Percentiles rank a stretch among this genome's conserved stretches.
phyloP scores from a whole-genome alignment of 2,888 invertebrate species.

The Drosophila affinis region DNA sequence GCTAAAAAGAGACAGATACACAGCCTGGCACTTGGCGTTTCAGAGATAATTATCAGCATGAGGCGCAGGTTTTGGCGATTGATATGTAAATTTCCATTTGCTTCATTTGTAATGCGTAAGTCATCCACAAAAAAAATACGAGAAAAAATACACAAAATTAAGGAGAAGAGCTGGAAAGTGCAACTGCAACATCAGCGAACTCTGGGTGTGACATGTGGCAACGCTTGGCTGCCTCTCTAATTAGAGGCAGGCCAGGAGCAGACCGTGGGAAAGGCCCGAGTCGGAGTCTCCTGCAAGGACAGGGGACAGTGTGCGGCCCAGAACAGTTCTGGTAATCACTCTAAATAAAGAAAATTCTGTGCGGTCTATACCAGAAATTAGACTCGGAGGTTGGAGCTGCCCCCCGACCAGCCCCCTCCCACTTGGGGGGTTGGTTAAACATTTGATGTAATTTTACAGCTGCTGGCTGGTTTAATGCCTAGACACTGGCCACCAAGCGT shows the following conservation, averaged over 20 bases:
- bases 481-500: constrained; percentile 51
- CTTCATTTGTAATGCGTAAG: constrained; percentile 65
- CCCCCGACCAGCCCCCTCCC: no score
- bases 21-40: constrained; percentile 12
- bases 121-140: constrained; percentile 38
- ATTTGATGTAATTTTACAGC: constrained; percentile 71
- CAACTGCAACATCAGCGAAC: constrained; percentile 14
- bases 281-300: constrained; percentile 18
- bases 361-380: constrained; percentile 44
- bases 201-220: constrained; percentile 62
- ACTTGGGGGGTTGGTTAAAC: constrained; percentile 38
- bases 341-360: not conserved
- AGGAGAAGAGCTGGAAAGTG: constrained; percentile 40
- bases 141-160: constrained; percentile 22
- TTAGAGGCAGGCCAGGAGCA: constrained; percentile 55
- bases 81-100: constrained; percentile 66
- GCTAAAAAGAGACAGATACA: constrained; percentile 9
- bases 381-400: not conserved
- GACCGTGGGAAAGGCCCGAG: constrained; percentile 60
- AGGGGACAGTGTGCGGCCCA: not conserved
- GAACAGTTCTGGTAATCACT: no score
- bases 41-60: constrained; percentile 64
- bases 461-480: constrained; percentile 67
- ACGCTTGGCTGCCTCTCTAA: constrained; percentile 61
- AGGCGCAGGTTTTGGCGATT: constrained; percentile 61